These are phyloP conservation scores for Harpalus rufipes DNA, from an alignment of 2,888 invertebrate genomes.

Conservation along the genomic window DNA sequence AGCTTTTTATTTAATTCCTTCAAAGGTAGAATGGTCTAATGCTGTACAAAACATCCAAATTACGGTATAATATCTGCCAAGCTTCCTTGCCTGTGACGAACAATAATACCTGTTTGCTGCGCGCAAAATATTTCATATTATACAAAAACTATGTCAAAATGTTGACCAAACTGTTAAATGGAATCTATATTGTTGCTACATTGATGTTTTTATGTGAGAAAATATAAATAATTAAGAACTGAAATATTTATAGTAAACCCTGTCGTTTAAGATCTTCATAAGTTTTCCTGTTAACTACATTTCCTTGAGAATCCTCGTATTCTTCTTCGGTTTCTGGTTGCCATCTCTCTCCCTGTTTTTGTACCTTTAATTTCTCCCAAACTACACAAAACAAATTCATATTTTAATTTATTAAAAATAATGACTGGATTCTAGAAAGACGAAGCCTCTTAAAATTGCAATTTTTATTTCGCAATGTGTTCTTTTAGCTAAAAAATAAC, in stretches of 20 bases:
- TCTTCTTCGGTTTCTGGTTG: slow-evolving; percentile 98
- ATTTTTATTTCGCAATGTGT: no score
- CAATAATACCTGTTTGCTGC: slow-evolving; percentile 47
- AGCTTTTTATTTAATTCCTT: slow-evolving; percentile 93
- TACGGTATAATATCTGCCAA: slow-evolving; percentile 80
- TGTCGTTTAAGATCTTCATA: slow-evolving; percentile 99
- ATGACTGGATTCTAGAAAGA: no score
- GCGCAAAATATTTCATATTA: slow-evolving; percentile 50
- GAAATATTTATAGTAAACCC: slow-evolving; percentile 88
- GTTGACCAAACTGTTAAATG: slow-evolving; percentile 53
- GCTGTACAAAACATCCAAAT: slow-evolving; percentile 92
- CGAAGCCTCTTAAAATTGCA: no score
- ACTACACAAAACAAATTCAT: slow-evolving; percentile 80
- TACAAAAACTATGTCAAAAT: slow-evolving; percentile 32
- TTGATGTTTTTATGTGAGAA: slow-evolving; percentile 56
- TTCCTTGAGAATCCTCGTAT: slow-evolving; percentile 98
- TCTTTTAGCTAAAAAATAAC: no score
- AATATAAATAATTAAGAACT: slow-evolving; percentile 39
- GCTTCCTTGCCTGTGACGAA: slow-evolving; percentile 60
- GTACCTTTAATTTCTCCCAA: slow-evolving; percentile 98
- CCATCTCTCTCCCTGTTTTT: slow-evolving; percentile 97
- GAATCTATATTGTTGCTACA: slow-evolving; percentile 52
- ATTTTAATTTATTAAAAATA: slow-evolving; percentile 17
- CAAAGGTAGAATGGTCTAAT: slow-evolving; percentile 94
- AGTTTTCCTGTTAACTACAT: slow-evolving; percentile 99